Conservation (phyloP, 2,797 vertebrate genomes). For the Spinus pinus region DNA sequence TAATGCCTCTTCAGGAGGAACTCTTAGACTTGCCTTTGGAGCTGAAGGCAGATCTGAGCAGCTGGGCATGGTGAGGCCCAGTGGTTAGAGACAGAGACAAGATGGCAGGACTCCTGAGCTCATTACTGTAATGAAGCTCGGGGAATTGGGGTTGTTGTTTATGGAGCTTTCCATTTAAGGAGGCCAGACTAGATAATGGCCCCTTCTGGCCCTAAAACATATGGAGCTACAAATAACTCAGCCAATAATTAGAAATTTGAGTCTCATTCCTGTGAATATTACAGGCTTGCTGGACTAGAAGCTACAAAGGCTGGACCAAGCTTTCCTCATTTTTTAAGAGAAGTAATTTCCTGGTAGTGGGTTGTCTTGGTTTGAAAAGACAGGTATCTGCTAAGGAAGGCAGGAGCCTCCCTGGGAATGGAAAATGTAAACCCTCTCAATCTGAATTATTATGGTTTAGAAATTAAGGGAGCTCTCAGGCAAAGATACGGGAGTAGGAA, state of each 20-base stretch:
- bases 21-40: background rate
- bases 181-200: slow-evolving; percentile 46
- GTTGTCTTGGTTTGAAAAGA: background rate
- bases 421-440: background rate
- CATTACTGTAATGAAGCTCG: background rate
- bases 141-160: slow-evolving; percentile 27
- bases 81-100: background rate
- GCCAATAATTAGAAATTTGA: slow-evolving; percentile 49
- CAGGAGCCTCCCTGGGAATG: background rate
- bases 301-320: background rate
- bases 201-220: slow-evolving; percentile 39
- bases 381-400: background rate
- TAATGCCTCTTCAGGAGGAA: slow-evolving; percentile 8
- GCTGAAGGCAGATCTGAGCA: slow-evolving; percentile 29
- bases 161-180: slow-evolving; percentile 43
- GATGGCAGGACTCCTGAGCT: slow-evolving; percentile 13
- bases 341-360: slow-evolving; percentile 48
- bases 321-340: background rate
- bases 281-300: slow-evolving; percentile 20
- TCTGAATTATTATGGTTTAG: background rate
- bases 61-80: slow-evolving; percentile 4
- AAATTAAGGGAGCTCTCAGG: background rate
- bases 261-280: slow-evolving; percentile 43
- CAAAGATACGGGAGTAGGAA: background rate
- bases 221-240: slow-evolving; percentile 53